phyloP scores from a whole-genome alignment of 2,113 vertebrate species.

The Aphyosemion australe region DNA sequence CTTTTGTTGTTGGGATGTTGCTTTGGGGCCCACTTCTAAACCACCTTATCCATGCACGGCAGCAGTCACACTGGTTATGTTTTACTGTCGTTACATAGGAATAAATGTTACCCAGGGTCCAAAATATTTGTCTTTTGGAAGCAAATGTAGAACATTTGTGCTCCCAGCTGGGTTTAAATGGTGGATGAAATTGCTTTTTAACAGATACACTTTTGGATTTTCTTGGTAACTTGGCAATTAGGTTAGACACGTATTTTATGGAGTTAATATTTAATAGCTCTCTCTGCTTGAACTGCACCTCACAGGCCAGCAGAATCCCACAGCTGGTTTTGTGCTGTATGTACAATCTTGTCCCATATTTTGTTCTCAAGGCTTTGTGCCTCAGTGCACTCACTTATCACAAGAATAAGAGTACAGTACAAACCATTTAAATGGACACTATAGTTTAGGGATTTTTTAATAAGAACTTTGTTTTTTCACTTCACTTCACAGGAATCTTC shows the following conservation, averaged over 20 bases:
- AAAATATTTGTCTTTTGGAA: background rate
- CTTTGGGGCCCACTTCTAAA: background rate
- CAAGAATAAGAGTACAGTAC: background rate
- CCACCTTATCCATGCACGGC: background rate
- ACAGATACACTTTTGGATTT: constrained; percentile 8
- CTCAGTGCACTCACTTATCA: constrained; percentile 4
- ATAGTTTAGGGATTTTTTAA: background rate
- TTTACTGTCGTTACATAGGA: background rate
- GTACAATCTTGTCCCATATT: background rate
- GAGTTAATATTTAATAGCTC: constrained; percentile 16
- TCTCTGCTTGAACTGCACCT: constrained; percentile 9
- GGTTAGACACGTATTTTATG: constrained; percentile 10
- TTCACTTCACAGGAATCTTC: too few relatives aligned
- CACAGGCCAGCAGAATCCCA: constrained; percentile 12
- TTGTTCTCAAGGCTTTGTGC: background rate
- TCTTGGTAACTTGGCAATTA: constrained; percentile 20
- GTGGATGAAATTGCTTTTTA: constrained; percentile 8
- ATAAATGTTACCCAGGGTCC: background rate
- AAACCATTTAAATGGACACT: background rate
- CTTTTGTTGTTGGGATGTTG: background rate
- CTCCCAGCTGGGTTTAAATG: constrained; percentile 7
- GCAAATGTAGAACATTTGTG: background rate
- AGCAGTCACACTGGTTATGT: background rate
- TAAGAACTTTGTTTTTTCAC: too few relatives aligned
- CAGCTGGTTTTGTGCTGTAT: background rate